phyloP scores from a whole-genome alignment of 2,888 invertebrate genomes.

The Orthosia gracilis region DNA sequence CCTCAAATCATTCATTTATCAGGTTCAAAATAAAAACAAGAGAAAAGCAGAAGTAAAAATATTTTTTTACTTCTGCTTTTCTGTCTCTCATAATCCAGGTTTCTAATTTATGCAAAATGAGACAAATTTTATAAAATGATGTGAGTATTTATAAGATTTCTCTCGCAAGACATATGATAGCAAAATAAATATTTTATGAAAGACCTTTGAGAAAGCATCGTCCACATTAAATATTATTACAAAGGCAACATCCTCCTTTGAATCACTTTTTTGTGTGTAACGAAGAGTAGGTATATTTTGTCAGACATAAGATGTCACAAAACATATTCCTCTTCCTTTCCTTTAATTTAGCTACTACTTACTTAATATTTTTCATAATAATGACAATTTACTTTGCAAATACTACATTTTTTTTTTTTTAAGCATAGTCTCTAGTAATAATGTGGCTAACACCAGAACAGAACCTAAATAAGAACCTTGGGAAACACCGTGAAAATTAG shows the following conservation, averaged over 20 bases:
- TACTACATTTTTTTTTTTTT: background rate
- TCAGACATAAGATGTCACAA: background rate
- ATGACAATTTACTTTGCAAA: background rate
- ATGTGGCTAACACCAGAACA: background rate
- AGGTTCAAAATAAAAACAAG: background rate
- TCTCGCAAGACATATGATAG: conserved; percentile 13
- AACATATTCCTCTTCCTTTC: conserved; percentile 17
- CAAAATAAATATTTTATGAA: conserved; percentile 48
- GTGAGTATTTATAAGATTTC: conserved; percentile 7
- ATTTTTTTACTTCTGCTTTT: background rate
- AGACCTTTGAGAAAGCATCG: conserved; percentile 26
- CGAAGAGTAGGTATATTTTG: conserved; percentile 21
- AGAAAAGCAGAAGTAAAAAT: background rate
- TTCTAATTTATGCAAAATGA: background rate
- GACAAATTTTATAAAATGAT: background rate
- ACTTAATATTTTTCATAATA: background rate
- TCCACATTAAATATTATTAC: conserved; percentile 30
- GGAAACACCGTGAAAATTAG: background rate
- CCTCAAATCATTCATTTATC: conserved; percentile 5
- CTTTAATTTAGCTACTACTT: background rate
- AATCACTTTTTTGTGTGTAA: conserved; percentile 6
- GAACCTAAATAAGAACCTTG: conserved; percentile 11
- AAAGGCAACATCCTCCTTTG: conserved; percentile 42
- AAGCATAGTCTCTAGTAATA: background rate
- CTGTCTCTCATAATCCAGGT: background rate